phyloP scores from a whole-genome alignment of 2,113 vertebrate genomes.

The Pica pica region DNA sequence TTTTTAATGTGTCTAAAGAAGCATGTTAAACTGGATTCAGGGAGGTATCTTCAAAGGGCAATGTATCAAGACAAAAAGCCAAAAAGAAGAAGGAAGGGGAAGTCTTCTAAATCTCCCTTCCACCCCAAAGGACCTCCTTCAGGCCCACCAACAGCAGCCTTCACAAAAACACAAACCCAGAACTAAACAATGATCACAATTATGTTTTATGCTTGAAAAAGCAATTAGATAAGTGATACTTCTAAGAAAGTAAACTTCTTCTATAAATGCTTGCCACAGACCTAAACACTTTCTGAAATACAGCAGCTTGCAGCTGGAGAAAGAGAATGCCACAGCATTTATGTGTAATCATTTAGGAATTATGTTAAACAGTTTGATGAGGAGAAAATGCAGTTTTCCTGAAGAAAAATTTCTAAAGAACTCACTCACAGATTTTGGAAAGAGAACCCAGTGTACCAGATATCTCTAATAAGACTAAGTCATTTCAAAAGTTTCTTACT shows the following conservation, averaged over 20 bases:
- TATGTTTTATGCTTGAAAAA: not conserved
- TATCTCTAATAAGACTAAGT: not conserved
- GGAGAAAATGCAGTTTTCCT: not conserved
- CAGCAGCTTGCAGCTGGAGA: constrained; percentile 17
- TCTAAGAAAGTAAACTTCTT: constrained; percentile 4
- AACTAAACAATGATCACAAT: not conserved
- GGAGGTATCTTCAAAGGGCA: not conserved
- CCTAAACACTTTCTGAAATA: constrained; percentile 1
- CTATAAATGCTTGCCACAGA: not conserved
- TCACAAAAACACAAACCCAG: not conserved
- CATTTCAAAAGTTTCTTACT: not conserved
- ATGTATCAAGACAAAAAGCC: not conserved
- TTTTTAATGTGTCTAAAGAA: not conserved
- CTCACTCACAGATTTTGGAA: not conserved
- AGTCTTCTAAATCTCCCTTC: not conserved
- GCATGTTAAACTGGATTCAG: not conserved
- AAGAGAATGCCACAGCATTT: not conserved
- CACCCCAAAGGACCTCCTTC: rapidly evolving
- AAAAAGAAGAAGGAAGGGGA: not conserved
- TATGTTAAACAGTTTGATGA: constrained; percentile 2
- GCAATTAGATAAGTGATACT: constrained; percentile 3
- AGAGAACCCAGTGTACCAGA: not conserved
- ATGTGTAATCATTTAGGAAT: not conserved
- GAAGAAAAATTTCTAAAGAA: not conserved
- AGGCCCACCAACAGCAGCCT: not conserved